Base-by-base conservation (phyloP, 2,113 vertebrate species). In the Sylvietta virens region DNA sequence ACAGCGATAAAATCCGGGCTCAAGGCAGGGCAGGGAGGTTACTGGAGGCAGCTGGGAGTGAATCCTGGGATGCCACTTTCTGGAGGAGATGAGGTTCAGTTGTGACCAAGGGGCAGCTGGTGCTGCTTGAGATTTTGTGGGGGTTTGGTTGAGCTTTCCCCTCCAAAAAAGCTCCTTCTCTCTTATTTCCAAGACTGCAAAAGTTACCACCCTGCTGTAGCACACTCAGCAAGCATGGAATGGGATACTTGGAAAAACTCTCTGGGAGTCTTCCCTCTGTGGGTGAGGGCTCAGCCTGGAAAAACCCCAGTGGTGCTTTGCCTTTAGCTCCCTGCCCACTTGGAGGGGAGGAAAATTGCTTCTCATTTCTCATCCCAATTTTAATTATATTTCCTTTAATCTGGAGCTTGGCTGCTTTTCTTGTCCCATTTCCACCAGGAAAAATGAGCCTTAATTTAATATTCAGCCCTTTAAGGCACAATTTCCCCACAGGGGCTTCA, bases 251-350 rank as follows among this genome's bases (percentile, higher is more conserved):
- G 7, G 70, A 28, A 35, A 73, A 35, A 26, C 11, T 48, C 51
- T 1, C 0, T 5, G 65, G 44, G 17, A 62, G 14, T 24, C n/a
- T 39, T 23, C 45, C 20, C 33, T 31, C 40, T 0, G 0, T 1
- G 10, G 10, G 21, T 4, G 28, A 45, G 57, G 80, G 57, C 35
- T 60, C 21, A 6, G 72, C 28, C 37, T n/a, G 24, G 20, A 35
- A 42, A 31, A 53, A 31, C 76, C 53, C 39, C 4, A 4, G 23
- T 5, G 45, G 5, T 28, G 60, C 23, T 81, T 74, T 31, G 15
- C 86, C 71, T 83, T 61, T 20, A 50, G 33, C 62, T 67, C 71
- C 90, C 67, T 40, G 39, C 58, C 33, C 1, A 0, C 37, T 53
- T 27, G 44, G n/a, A 65, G 54, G n/a, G 76, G 37, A n/a, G 40